These are phyloP conservation scores for Anarsia innoxiella DNA, from an alignment of 2,888 invertebrate species.

Conservation along the genomic window DNA sequence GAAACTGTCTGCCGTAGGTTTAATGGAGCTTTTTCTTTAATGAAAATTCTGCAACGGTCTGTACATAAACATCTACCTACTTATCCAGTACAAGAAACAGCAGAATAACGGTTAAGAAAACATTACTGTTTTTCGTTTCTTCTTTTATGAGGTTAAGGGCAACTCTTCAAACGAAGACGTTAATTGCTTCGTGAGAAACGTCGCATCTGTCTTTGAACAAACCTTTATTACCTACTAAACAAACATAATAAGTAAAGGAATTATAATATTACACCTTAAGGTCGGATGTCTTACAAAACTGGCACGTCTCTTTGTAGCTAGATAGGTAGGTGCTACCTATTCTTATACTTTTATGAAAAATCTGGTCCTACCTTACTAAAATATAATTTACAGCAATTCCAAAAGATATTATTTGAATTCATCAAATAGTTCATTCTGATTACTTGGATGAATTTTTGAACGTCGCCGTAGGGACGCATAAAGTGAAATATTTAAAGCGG, in stretches of 20 bases:
- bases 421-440: constrained; percentile 44
- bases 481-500: constrained; percentile 70
- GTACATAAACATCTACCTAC: no score
- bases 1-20: no score
- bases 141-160: constrained; percentile 51
- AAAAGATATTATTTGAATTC: constrained; percentile 33
- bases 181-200: constrained; percentile 68
- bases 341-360: no score
- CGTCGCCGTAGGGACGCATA: constrained; percentile 59
- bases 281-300: constrained; percentile 24
- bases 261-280: constrained; percentile 33
- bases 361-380: no score
- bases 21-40: no score
- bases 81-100: no score
- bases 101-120: constrained; percentile 35
- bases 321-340: no score
- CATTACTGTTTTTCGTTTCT: constrained; percentile 45
- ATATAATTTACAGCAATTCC: constrained; percentile 11
- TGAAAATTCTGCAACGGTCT: no score
- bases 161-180: constrained; percentile 58
- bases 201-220: constrained; percentile 48
- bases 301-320: constrained; percentile 15
- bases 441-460: constrained; percentile 48
- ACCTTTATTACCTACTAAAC: no score
- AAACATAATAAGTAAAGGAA: constrained; percentile 52